Base-by-base conservation (phyloP, 2,888 invertebrate genomes). In the Noctua comes region DNA sequence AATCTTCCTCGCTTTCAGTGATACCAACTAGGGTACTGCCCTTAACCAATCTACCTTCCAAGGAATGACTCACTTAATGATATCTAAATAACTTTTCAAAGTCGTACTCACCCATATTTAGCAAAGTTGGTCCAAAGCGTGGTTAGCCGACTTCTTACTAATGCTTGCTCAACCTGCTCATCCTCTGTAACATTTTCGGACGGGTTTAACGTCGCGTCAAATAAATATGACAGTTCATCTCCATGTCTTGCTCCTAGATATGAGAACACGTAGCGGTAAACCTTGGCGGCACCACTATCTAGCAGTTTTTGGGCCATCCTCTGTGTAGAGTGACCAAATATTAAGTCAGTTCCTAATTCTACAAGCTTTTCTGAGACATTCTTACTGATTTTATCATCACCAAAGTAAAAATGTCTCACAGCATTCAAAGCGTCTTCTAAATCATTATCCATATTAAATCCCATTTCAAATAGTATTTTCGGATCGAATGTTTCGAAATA, bases 41-140 rank as follows among this genome's bases (percentile, higher is more conserved):
- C 36, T 21, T 18, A 65, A 40, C 40, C 16, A 18, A 48, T 2
- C 18, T 11, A 54, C 40, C 24, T 36, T 36, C 18, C 0, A 64
- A 36, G 5, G 13, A 27, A 13, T 57, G 6, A 18, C 62, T 36
- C 11, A 18, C 8, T 0, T 8, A 62, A 18, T 18, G 21, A 31
- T 3, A 24, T 16, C 16, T 16, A 43, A 43, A n/a, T 43, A 43
- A 66, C 8, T 66, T n/a, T 65, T 65, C 4, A 43, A 43, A 66
- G 18, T n/a, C 8, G 36, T 72, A 78, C 83, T 79, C 10, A 75
- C 79, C 79, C 73, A 16, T 24, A 69, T 31, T 74, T 88, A 11
- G 79, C 90, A 69, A 91, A 91, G 66, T 90, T 91, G 0, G 87
- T 86, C 89, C 89, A 90, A 31, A 88, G 81, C 5, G 73, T 85